Base-by-base conservation (phyloP, 2,888 invertebrate species). In the Agonopterix alstromeriana region DNA sequence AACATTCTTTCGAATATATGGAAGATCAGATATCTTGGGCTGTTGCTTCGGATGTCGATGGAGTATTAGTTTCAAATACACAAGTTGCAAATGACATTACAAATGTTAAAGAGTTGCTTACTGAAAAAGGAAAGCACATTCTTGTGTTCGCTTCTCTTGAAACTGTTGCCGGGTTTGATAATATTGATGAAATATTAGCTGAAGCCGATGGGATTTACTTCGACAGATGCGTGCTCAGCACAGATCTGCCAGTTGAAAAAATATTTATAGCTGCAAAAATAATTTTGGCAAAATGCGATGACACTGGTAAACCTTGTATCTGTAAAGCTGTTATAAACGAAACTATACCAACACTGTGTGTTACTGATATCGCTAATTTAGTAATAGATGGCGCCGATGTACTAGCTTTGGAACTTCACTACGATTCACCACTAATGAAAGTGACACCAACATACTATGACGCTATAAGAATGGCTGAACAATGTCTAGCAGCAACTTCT, bases 331-430 rank as follows among this genome's bases (percentile, higher is more conserved):
- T 96, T 92, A 78, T 96, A 92, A 61, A 97, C 94, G 97, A 93
- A 92, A 58, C 93, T 90, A 80, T 96, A 92, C 81, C 95, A 91
- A 63, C 90, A 91, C 54, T 94, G 93, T 57, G 96, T 93, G 48
- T 92, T 91, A 78, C 94, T 12, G 97, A 97, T 73, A 95, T 98
- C n/a, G 97, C 97, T 14, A 97, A 97, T 78, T 93, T 97, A 9
- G 93, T 98, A 42, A 84, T 97, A 12, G 97, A 98, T 78, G 97
- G 97, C 4, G 94, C 93, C 40, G 97, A 97, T 77, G 96, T 96
- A 61, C 92, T 97, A 47, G 90, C 91, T 79, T 93, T 97, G 91
- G 90, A 98, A 70, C 92, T 87, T 17, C 75, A 84, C 56, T 87
- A 83, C 53, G 80, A 85, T 63, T 82, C 84, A 8, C 86, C 86